phyloP scores from a whole-genome alignment of 2,888 invertebrate genomes.

The Chrysomela aeneicollis region DNA sequence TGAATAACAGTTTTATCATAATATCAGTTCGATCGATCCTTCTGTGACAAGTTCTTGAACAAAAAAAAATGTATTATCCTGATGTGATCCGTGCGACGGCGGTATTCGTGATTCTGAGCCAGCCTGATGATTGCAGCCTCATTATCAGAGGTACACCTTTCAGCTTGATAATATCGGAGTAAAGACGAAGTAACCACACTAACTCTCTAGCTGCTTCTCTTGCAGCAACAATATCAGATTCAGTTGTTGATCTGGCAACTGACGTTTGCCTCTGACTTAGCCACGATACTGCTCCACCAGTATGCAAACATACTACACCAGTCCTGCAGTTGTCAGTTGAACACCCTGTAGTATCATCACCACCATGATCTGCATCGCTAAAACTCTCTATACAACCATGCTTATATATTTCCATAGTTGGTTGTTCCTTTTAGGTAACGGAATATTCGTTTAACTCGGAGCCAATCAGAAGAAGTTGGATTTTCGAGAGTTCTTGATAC shows the following conservation, averaged over 20 bases:
- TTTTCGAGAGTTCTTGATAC: background rate
- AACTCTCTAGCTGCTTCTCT: constrained; percentile 7
- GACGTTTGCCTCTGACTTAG: constrained; percentile 25
- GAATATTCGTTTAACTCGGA: background rate
- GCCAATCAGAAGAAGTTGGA: background rate
- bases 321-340: too few species aligned
- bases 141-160: too few species aligned
- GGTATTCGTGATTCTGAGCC: too few species aligned
- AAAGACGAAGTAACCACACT: constrained; percentile 6
- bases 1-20: constrained; percentile 1
- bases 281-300: constrained; percentile 21
- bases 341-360: constrained; percentile 14
- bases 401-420: background rate
- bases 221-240: background rate
- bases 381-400: background rate
- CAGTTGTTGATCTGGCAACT: background rate
- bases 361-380: constrained; percentile 21
- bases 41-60: too few species aligned
- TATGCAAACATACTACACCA: constrained; percentile 16
- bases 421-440: background rate
- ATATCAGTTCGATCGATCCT: too few species aligned
- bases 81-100: too few species aligned
- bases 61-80: too few species aligned
- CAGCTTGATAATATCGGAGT: background rate
- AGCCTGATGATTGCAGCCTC: too few species aligned